Evolutionary conservation across 2,797 vertebrate genomes (phyloP), one percentile per base, ranked within the genome.

Genomic region (Peromyscus aztecus): DNA sequence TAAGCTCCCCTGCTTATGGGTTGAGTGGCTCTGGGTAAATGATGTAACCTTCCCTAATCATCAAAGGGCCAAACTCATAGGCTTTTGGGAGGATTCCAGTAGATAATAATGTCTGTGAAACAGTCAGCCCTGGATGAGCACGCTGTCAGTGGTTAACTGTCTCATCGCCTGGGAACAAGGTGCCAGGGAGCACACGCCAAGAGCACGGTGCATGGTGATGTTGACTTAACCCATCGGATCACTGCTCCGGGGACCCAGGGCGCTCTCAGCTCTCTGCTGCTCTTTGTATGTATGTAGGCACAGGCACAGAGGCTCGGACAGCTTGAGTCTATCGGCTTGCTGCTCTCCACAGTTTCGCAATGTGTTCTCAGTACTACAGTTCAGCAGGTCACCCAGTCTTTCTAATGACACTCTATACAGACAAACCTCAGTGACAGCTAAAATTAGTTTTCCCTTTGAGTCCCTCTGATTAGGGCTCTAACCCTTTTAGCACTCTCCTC

Each of bases 371-470:
- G 77, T 76, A 86, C n/a, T 82, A 73, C 73, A 94, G 93, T 95
- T 95, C 82, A 61, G 82, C 29, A 86, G 86, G 89, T 73, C 82
- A 83, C 63, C 94, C 59, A 89, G 67, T 89, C 67, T 82, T 84
- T 77, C 71, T 94, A 90, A 57, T 90, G 81, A 75, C 77, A 75
- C 16, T 77, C 55, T 6, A 24, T 49, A n/a, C 52, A 61, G 90
- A 96, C 21, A 82, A 84, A 78, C 85, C 86, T 91, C 71, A 55
- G 84, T 92, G 94, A 94, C 55, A 91, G 90, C 49, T 87, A 57
- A 94, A 94, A 87, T 96, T 59, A 69, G 83, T 95, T 96, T 95
- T 94, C 82, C 83, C 93, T 95, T 89, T 34, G 83, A 95, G 65
- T 93, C 83, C 95, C 65, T 91, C 91, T 94, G 87, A 81, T 96